A percentile compares a stretch with the other conserved stretches of the same genome.
phyloP scores from a whole-genome alignment of 2,797 vertebrate genomes.

The Micropoecilia bifurca region DNA sequence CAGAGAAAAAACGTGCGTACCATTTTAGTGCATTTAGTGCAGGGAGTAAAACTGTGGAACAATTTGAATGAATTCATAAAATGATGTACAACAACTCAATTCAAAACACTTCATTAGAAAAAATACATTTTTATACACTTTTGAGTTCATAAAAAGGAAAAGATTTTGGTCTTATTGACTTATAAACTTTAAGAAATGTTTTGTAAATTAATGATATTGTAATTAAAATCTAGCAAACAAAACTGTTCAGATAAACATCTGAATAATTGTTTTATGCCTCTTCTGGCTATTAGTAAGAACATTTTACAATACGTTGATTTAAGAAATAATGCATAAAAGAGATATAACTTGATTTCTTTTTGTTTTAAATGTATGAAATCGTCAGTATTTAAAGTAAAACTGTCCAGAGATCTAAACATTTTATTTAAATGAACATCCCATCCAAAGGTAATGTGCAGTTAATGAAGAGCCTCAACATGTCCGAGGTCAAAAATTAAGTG shows the following conservation, averaged over 20 bases:
- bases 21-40: no score
- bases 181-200: neutral
- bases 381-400: neutral
- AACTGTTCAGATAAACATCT: neutral
- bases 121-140: no score
- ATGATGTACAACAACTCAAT: no score
- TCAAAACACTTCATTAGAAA: no score
- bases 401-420: neutral
- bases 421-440: neutral
- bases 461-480: conserved; percentile 26
- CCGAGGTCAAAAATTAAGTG: conserved; percentile 62
- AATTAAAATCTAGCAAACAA: neutral
- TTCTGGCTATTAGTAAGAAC: neutral
- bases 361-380: neutral
- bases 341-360: neutral
- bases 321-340: neutral
- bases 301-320: neutral
- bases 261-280: neutral
- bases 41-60: no score
- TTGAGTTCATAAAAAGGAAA: neutral
- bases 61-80: no score
- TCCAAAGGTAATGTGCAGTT: conserved; percentile 20
- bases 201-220: neutral
- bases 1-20: no score
- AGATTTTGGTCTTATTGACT: neutral